Base-by-base conservation (phyloP, 2,797 vertebrate genomes). In the Phataginus tricuspis region DNA sequence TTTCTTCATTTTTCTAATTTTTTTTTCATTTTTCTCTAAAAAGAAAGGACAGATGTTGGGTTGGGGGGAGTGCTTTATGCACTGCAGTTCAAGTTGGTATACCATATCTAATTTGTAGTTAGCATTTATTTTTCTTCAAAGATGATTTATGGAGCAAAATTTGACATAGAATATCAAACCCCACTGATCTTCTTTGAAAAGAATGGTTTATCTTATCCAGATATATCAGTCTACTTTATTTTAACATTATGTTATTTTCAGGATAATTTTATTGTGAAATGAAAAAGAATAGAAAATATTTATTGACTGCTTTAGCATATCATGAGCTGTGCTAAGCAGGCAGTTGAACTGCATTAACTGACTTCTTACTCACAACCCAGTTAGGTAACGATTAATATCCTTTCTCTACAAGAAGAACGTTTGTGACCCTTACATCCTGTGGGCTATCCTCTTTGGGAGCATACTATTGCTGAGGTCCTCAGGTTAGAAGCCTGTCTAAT, bases 1-100 rank as follows among this genome's bases (percentile, higher is more conserved):
- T 79, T 91, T 94, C 71, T 91, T 75, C 75, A n/a, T 79, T 86
- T 97, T 86, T 93, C 51, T 71, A 37, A 23, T 21, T 49, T 13
- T 72, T 68, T 78, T 84, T 90, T 89, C n/a, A 49, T 80, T 45
- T 69, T 87, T 83, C 39, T 78, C 74, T 91, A 63, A 23, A 68
- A 89, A 68, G 25, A 91, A 86, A 91, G 51, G 42, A 79, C 74
- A 87, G 10, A 9, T 49, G 49, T n/a, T 18, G 39, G 53, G 75
- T 1, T 3, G 21, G 59, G 61, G 10, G 4, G 18, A 19, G 10
- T 71, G 39, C 25, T 69, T 90, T 83, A 34, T 29, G 64, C 1
- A 53, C 55, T 19, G 12, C 64, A 55, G 39, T 85, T 90, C 66
- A 75, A 78, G 57, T 83, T 95, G 82, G 5, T 75, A 39, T 83